A percentile compares a stretch with the other conserved stretches of the same genome.
phyloP scores from a whole-genome alignment of 2,113 vertebrate species.

The Phasianus colchicus region DNA sequence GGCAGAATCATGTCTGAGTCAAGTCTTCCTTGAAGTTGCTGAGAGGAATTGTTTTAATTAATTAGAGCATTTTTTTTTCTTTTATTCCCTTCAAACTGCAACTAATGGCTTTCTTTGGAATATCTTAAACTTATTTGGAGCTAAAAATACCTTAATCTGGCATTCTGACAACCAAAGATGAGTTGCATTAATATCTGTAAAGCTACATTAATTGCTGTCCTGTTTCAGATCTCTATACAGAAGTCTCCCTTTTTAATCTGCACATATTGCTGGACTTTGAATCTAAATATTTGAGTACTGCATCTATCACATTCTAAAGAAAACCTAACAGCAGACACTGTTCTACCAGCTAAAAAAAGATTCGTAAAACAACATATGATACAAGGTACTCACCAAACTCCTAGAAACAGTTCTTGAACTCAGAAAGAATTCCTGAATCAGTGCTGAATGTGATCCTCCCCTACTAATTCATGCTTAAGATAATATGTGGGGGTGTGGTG shows the following conservation, averaged over 20 bases:
- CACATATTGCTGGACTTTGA: background rate
- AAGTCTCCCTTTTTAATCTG: background rate
- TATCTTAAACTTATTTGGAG: background rate
- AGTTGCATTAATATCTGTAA: background rate
- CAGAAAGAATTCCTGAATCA: slow-evolving; percentile 26
- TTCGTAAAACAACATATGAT: background rate
- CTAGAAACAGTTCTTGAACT: slow-evolving; percentile 48
- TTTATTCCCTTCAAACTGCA: background rate
- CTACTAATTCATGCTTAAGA: background rate
- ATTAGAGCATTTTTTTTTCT: background rate
- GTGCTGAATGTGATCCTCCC: background rate
- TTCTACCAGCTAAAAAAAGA: background rate
- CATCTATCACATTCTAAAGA: background rate
- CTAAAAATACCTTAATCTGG: background rate
- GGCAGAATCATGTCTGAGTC: background rate
- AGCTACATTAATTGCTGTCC: background rate
- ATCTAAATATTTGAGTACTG: background rate
- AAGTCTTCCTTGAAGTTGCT: background rate
- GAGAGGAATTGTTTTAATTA: background rate
- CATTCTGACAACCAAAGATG: background rate
- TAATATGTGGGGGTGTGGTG: slow-evolving; percentile 15
- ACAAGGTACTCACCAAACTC: slow-evolving; percentile 73
- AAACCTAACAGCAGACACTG: background rate
- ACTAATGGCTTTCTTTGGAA: background rate
- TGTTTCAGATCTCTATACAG: background rate